Evolutionary conservation across 2,888 invertebrate genomes (phyloP).

Genomic region (Coremacera marginata): DNA sequence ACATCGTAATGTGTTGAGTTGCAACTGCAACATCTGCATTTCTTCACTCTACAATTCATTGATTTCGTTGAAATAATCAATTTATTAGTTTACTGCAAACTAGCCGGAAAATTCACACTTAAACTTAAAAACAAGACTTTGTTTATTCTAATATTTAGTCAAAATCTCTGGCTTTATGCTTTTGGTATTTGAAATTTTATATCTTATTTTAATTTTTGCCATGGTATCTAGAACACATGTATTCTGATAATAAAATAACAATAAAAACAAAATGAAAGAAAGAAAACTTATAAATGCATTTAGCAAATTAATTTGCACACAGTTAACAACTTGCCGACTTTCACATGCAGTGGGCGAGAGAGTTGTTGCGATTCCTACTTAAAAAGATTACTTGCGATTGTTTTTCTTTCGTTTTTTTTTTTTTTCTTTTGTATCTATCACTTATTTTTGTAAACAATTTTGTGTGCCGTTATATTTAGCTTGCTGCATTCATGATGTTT

Average conservation of each 20-base stretch:
- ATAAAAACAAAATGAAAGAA: too few species aligned
- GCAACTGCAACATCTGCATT: slow-evolving; percentile 11
- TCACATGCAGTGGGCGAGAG: neutral
- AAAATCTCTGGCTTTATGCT: neutral
- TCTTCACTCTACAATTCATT: slow-evolving; percentile 2
- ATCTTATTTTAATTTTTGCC: neutral
- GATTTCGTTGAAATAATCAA: neutral
- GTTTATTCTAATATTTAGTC: slow-evolving; percentile 17
- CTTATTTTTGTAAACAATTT: slow-evolving; percentile 13
- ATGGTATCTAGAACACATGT: too few species aligned
- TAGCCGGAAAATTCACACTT: neutral
- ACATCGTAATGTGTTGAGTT: neutral
- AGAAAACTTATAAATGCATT: neutral
- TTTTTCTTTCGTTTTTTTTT: neutral
- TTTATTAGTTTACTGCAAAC: slow-evolving; percentile 13
- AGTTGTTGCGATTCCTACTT: slow-evolving; percentile 3
- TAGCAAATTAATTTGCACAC: slow-evolving; percentile 2
- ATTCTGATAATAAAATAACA: too few species aligned
- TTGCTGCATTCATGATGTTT: neutral
- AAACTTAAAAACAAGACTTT: neutral
- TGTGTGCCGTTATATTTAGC: slow-evolving; percentile 1
- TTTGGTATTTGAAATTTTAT: neutral
- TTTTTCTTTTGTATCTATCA: neutral
- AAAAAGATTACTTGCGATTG: neutral
- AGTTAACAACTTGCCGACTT: neutral